Percentiles rank a stretch among this genome's conserved stretches.
Evolutionary conservation across 2,888 invertebrate genomes (phyloP).

Genomic region (Philonicus albiceps): DNA sequence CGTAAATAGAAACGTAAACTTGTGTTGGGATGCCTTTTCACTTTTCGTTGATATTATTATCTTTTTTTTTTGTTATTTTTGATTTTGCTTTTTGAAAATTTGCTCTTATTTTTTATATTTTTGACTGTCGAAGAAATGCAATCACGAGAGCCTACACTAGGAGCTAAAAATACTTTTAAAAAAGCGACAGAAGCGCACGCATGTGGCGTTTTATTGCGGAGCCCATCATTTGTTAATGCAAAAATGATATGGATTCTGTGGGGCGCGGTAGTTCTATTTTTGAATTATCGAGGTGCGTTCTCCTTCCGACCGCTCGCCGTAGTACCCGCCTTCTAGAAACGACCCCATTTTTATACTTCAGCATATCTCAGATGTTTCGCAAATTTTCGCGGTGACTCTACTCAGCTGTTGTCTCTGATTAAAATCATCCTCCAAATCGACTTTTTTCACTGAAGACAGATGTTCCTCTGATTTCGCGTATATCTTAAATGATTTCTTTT

Average conservation of each 20-base stretch:
- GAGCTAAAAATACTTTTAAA: neutral
- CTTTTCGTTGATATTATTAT: neutral
- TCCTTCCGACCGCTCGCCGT: neutral
- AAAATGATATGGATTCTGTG: neutral
- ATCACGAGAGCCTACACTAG: neutral
- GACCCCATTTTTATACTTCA: neutral
- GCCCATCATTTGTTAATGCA: neutral
- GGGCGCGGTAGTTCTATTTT: conserved; percentile 11
- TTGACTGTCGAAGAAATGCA: neutral
- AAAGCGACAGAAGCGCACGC: neutral
- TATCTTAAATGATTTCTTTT: neutral
- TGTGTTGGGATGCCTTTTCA: conserved; percentile 1
- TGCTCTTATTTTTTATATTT: neutral
- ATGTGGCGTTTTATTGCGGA: neutral
- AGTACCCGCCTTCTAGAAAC: neutral
- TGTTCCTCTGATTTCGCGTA: neutral
- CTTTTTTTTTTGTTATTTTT: neutral
- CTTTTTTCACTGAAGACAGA: conserved; percentile 2
- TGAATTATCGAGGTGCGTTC: neutral
- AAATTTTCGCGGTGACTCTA: neutral
- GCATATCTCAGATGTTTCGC: conserved; percentile 3
- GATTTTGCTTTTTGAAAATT: neutral
- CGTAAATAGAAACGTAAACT: conserved; percentile 29
- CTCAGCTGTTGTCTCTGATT: neutral
- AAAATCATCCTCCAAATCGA: neutral